Conservation (phyloP, 2,888 invertebrate genomes). For the Andrena bicolor region DNA sequence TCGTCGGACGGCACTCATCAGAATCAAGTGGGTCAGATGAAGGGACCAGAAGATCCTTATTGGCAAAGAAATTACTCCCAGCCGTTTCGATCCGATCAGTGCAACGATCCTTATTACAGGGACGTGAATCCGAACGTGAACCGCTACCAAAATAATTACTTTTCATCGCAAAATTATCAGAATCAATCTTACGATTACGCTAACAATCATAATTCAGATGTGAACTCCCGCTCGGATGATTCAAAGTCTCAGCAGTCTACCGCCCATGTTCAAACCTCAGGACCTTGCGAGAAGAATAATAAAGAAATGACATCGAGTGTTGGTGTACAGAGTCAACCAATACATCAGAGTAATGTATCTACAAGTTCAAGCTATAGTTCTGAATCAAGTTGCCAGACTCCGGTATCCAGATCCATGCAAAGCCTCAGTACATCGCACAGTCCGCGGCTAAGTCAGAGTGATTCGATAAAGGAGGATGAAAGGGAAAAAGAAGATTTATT, state of each 20-base stretch:
- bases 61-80: constrained; percentile 85
- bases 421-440: constrained; percentile 62
- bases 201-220: constrained; percentile 72
- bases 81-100: constrained; percentile 77
- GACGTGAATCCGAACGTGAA: constrained; percentile 77
- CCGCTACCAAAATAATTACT: constrained; percentile 85
- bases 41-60: constrained; percentile 79
- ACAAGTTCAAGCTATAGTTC: constrained; percentile 66
- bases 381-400: constrained; percentile 63
- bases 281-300: constrained; percentile 70
- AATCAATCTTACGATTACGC: constrained; percentile 77
- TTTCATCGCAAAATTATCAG: constrained; percentile 74
- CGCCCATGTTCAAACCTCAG: constrained; percentile 57
- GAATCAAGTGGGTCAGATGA: constrained; percentile 74
- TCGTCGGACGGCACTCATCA: constrained; percentile 66
- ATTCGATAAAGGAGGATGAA: constrained; percentile 86
- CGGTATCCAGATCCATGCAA: constrained; percentile 64
- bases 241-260: constrained; percentile 58
- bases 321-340: constrained; percentile 73
- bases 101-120: constrained; percentile 78
- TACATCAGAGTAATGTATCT: constrained; percentile 69
- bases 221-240: constrained; percentile 71
- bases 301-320: constrained; percentile 74
- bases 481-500: constrained; percentile 86
- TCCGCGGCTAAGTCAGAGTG: constrained; percentile 72